These are phyloP conservation scores for Drosophila mojavensis DNA, from an alignment of 1,140 invertebrate species.

Conservation along the genomic window DNA sequence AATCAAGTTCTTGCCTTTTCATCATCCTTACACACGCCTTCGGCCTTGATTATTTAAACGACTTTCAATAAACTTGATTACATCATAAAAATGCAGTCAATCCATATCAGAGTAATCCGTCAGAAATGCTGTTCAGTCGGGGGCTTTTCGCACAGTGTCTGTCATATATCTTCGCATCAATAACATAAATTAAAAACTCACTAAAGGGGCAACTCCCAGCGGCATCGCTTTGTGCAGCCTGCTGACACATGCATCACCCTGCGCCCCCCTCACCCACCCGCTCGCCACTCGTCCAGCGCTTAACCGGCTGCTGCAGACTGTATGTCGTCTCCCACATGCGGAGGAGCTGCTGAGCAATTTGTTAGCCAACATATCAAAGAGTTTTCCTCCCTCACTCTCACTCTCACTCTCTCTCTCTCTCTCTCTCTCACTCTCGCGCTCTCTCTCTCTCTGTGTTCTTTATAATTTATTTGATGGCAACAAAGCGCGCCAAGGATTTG, in stretches of 20 bases:
- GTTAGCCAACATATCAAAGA: constrained; percentile 43
- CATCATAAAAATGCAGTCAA: too few relatives aligned
- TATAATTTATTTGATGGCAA: constrained; percentile 77
- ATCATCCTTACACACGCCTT: too few relatives aligned
- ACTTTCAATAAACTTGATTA: too few relatives aligned
- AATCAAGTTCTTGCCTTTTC: too few relatives aligned
- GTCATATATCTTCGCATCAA: constrained; percentile 60
- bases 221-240: constrained; percentile 72
- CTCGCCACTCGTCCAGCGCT: constrained; percentile 1
- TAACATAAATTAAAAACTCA: constrained; percentile 75
- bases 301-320: constrained; percentile 57
- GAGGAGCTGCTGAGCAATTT: constrained; percentile 48
- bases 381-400: background rate
- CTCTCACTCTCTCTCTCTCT: background rate
- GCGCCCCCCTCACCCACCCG: background rate
- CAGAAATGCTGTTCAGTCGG: background rate
- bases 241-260: constrained; percentile 56
- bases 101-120: background rate
- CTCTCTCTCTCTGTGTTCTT: constrained; percentile 6
- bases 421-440: background rate
- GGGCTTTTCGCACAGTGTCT: constrained; percentile 55
- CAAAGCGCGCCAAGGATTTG: constrained; percentile 7
- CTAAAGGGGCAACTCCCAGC: constrained; percentile 51
- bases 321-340: constrained; percentile 73
- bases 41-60: too few relatives aligned